Base-by-base conservation (phyloP, 2,888 invertebrate species). In the Tetropium fuscum region DNA sequence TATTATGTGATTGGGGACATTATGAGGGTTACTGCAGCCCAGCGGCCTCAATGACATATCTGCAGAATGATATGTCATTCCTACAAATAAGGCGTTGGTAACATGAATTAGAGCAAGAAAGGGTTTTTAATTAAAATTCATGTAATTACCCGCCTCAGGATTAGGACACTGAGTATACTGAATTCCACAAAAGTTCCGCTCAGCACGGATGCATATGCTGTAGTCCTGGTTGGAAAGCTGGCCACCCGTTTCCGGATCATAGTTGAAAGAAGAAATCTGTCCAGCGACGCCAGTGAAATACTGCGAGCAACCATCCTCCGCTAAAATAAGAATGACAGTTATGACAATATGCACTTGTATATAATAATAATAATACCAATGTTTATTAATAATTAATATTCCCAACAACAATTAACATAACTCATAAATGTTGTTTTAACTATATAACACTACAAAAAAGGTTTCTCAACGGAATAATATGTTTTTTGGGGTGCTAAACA, bases 201-300 rank as follows among this genome's bases (percentile, higher is more conserved):
- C 95, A 76, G 90, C 90, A 20, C 95, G 83, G 32, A 95, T 86
- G 78, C 95, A 95, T 63, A 94, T 89, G 64, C 93, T 91, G 78
- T 95, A 95, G 79, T 95, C 94, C 78, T 95, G 94, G 80, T 94
- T 94, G 54, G 94, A 93, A 11, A 95, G 85, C 74, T 94, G 93
- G 1, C 90, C 82, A 0, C 94, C 94, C 0, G 85, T 86, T 0
- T 84, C 83, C 0, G 90, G 87, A 68, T 94, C 92, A 76, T 91
- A 95, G 82, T 95, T 95, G 81, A 92, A 95, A 2, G 94, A 93
- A 32, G 87, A 87, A 8, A 95, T 86, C 57, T 90, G 90, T 0
- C 95, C 95, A 10, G 91, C 90, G 0, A 94, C 91, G 0, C 94
- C 93, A 0, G 88, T 90, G 81, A 86, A 90, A 76, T 91, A 92